Evolutionary conservation across 1,140 invertebrate species (phyloP).

Genomic region (Lasioglossum baleicum): DNA sequence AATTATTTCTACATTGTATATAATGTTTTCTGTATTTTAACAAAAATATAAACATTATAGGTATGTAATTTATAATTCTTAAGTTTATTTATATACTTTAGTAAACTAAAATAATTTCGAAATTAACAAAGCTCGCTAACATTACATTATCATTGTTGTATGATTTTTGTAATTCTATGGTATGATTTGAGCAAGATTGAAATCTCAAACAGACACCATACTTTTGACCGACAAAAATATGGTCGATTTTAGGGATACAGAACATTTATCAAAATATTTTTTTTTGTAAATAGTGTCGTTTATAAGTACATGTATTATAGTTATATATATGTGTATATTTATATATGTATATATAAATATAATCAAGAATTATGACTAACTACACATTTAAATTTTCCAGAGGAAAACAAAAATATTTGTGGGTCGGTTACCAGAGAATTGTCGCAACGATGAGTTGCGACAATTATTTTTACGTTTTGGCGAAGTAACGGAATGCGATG

Average conservation of each 20-base stretch:
- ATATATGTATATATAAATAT: background rate
- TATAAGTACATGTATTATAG: constrained; percentile 24
- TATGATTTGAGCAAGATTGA: constrained; percentile 70
- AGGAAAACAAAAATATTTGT: constrained; percentile 80
- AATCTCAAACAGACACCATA: constrained; percentile 77
- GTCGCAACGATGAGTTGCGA: constrained; percentile 76
- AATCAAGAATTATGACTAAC: constrained; percentile 23
- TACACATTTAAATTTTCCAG: constrained; percentile 60
- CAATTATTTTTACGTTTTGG: constrained; percentile 77
- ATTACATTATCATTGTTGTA: constrained; percentile 59
- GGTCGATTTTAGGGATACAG: constrained; percentile 74
- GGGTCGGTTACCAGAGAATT: constrained; percentile 78
- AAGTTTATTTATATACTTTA: constrained; percentile 23
- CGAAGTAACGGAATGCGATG: constrained; percentile 78
- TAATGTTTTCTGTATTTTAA: constrained; percentile 13
- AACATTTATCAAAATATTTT: constrained; percentile 29
- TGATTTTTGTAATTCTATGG: constrained; percentile 56
- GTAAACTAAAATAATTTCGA: background rate
- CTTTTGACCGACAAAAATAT: constrained; percentile 61
- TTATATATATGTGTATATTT: background rate
- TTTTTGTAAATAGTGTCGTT: constrained; percentile 6
- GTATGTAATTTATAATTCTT: constrained; percentile 38
- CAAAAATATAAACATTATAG: constrained; percentile 30
- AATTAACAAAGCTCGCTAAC: constrained; percentile 56
- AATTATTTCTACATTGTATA: constrained; percentile 21